A percentile compares a stretch with the other conserved stretches of the same genome.
phyloP scores from a whole-genome alignment of 2,797 vertebrate species.

The Anguilla marmorata region DNA sequence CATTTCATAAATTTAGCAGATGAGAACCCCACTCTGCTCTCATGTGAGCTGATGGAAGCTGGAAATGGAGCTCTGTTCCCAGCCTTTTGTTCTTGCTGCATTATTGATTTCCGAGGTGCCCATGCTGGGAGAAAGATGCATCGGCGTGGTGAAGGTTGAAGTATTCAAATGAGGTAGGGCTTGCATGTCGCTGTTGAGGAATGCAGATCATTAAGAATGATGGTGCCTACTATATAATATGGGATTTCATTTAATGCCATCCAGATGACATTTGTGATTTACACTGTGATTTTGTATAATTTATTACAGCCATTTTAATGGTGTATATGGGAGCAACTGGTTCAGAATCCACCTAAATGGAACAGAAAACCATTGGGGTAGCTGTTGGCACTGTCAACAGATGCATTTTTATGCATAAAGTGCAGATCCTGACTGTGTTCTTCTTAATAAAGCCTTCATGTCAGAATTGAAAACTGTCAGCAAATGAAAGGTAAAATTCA shows the following conservation, averaged over 20 bases:
- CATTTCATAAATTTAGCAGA: neutral
- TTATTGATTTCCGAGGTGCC: slow-evolving; percentile 17
- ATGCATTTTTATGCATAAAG: neutral
- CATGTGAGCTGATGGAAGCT: neutral
- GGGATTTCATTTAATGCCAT: neutral
- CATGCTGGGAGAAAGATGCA: neutral
- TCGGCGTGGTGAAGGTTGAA: slow-evolving; percentile 8
- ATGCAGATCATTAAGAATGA: neutral
- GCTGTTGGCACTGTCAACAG: neutral
- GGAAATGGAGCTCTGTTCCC: neutral
- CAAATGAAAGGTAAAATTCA: neutral
- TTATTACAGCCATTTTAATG: neutral
- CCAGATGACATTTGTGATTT: neutral
- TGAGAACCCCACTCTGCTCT: neutral
- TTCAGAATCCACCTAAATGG: neutral
- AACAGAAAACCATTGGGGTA: neutral
- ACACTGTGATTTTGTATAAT: neutral
- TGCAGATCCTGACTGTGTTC: neutral
- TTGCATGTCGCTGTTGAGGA: neutral
- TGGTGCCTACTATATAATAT: neutral
- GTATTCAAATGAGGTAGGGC: slow-evolving; percentile 10
- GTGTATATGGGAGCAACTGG: neutral
- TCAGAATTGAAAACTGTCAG: neutral
- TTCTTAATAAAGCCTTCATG: neutral
- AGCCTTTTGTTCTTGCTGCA: neutral